Conservation (phyloP, 2,113 vertebrate species). For the Chunga burmeisteri region DNA sequence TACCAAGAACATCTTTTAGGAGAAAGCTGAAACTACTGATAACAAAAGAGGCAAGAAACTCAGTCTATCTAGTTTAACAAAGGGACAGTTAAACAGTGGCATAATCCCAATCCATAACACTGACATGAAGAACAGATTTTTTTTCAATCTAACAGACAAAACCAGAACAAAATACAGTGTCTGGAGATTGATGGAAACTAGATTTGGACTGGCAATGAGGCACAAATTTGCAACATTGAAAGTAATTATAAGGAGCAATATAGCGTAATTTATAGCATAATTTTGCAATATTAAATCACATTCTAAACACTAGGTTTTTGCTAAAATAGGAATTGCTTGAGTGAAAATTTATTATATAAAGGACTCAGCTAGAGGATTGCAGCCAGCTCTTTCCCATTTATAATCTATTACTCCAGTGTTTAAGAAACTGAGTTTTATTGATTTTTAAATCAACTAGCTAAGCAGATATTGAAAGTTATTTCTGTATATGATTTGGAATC, state of each 20-base stretch:
- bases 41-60: not conserved
- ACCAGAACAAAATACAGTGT: not conserved
- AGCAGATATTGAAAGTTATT: not conserved
- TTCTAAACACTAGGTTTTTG: not conserved
- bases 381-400: not conserved
- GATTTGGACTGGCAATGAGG: not conserved
- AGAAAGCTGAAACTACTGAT: not conserved
- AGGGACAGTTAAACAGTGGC: not conserved
- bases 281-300: not conserved
- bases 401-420: not conserved
- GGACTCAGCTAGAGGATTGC: not conserved
- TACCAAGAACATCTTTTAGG: not conserved
- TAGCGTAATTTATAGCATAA: not conserved
- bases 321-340: not conserved
- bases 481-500: not conserved
- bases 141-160: not conserved
- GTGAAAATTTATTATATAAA: not conserved
- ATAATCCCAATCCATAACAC: not conserved
- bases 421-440: slow-evolving; percentile 2
- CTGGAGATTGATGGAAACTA: not conserved
- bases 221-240: not conserved
- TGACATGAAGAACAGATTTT: not conserved
- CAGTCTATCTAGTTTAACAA: not conserved
- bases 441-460: slow-evolving; percentile 1
- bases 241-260: not conserved